A percentile compares a stretch with the other conserved stretches of the same genome.
Conservation (phyloP, 2,797 vertebrate species). For the Peromyscus aztecus region DNA sequence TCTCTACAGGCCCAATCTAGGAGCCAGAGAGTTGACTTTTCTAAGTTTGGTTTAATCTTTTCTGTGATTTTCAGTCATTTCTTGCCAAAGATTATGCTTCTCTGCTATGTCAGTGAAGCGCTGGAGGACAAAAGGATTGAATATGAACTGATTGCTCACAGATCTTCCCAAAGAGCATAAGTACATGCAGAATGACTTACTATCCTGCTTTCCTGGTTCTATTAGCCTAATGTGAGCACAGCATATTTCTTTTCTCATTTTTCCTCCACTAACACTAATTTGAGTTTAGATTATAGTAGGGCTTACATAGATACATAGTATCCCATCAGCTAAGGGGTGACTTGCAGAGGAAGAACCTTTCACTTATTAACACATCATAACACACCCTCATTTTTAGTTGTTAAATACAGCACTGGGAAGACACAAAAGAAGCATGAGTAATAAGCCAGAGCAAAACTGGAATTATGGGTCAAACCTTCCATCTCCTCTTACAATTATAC, state of each 20-base stretch:
- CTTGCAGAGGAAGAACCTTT: neutral
- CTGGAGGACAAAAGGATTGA: neutral
- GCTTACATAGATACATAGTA: neutral
- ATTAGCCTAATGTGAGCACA: neutral
- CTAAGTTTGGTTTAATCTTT: neutral
- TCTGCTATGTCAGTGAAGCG: neutral
- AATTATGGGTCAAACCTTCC: neutral
- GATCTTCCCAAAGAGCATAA: neutral
- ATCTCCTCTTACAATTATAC: neutral
- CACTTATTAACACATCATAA: neutral
- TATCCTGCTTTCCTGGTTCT: neutral
- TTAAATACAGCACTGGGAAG: neutral
- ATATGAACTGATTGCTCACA: neutral
- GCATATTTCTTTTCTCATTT: neutral
- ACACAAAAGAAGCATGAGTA: neutral
- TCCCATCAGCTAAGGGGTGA: neutral
- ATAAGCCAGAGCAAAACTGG: neutral
- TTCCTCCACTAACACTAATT: neutral
- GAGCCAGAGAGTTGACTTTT: conserved; percentile 31
- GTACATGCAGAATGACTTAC: neutral
- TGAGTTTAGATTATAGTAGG: neutral
- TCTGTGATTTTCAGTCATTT: conserved; percentile 3
- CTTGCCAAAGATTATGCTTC: neutral
- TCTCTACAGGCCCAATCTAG: neutral
- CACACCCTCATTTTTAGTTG: neutral